Evolutionary conservation across 2,113 vertebrate species (phyloP).

Genomic region (Tetrax tetrax): DNA sequence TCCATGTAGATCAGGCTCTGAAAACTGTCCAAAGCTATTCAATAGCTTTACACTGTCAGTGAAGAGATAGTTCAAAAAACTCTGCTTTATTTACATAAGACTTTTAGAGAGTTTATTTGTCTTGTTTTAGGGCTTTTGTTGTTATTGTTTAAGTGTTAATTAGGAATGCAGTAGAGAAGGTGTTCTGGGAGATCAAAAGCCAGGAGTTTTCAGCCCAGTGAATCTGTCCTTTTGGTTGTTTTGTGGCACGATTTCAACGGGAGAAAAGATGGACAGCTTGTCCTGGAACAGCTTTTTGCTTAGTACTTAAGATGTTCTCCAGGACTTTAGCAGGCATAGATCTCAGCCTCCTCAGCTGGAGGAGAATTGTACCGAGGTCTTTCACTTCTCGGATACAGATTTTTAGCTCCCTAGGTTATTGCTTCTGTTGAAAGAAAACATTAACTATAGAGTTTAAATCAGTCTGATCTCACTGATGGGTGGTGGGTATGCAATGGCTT

Average conservation of each 20-base stretch:
- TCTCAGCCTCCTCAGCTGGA: not conserved
- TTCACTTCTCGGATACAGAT: not conserved
- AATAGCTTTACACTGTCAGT: not conserved
- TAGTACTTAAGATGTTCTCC: not conserved
- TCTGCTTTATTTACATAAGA: not conserved
- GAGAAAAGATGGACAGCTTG: not conserved
- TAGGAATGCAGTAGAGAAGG: not conserved
- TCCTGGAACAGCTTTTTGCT: not conserved
- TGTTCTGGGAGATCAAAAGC: not conserved
- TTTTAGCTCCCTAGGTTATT: not conserved
- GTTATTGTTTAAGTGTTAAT: not conserved
- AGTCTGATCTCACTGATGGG: not conserved
- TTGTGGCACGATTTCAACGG: not conserved
- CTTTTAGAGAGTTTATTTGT: not conserved
- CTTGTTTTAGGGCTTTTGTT: not conserved
- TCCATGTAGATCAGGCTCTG: not conserved
- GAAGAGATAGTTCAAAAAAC: not conserved
- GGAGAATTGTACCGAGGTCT: not conserved
- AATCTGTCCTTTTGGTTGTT: not conserved
- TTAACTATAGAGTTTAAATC: not conserved
- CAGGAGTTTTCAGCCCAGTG: not conserved
- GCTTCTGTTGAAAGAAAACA: not conserved
- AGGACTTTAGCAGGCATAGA: not conserved
- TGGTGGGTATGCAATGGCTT: not conserved
- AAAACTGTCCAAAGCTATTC: not conserved